Evolutionary conservation across 2,888 invertebrate species (phyloP), one percentile per base, ranked within the genome.

Genomic region (Plemyria rubiginata): DNA sequence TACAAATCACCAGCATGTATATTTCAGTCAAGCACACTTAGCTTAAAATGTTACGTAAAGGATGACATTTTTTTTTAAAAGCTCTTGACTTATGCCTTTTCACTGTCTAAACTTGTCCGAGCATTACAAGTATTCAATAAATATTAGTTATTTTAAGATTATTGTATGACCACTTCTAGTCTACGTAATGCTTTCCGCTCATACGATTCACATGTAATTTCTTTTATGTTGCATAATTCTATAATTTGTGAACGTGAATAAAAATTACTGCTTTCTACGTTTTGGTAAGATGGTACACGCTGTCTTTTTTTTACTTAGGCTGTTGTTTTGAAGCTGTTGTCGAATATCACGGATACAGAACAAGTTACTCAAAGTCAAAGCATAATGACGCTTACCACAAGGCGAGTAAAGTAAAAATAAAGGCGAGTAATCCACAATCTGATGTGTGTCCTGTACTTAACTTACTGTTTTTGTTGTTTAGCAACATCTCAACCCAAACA

Each of bases 221-320:
- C 73, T 79, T 76, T 79, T 80, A 75, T 75, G 76, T 85, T 84
- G 73, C 81, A 81, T 81, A 85, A 86, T 81, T 76, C 12, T 70
- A 77, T 84, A 84, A 86, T 86, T 84, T 81, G 81, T 76, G 64
- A 73, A 73, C 70, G 76, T 73, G 74, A 76, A 78, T 76, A 45
- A 63, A 54, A 58, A 58, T 52, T 81, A 79, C 79, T 75, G 67
- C 71, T 76, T 79, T 74, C 77, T 73, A 76, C 66, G 73, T 71
- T 80, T 76, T 77, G 75, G 4, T 16, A 45, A 45, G 43, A 43
- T 43, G 43, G 15, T 13, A 13, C 41, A 22, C 22, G n/a, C n/a
- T 2, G 41, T 43, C 13, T 43, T 43, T 43, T 43, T 43, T 0
- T 43, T 43, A 9, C 43, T 43, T 38, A 11, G 11, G 3, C 36